Evolutionary conservation across 2,113 vertebrate species (phyloP).

Genomic region (Gallinago media): DNA sequence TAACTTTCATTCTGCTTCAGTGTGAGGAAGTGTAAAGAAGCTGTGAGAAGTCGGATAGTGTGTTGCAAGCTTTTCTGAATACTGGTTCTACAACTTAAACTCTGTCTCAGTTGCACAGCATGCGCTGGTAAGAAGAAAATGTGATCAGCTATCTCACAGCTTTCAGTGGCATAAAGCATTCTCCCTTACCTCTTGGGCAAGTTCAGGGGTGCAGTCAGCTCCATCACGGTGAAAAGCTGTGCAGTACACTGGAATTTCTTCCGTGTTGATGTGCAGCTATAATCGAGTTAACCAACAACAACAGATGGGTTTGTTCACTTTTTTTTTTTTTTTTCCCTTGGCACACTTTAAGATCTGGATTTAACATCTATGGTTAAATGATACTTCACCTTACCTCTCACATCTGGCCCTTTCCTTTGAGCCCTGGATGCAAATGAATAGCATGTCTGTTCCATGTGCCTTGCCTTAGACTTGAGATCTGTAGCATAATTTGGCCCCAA

Average conservation of each 20-base stretch:
- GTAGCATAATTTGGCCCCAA: background rate
- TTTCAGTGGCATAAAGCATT: background rate
- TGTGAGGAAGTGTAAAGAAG: background rate
- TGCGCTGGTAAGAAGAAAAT: background rate
- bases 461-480: background rate
- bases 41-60: background rate
- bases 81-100: background rate
- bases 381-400: conserved; percentile 32
- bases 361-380: conserved; percentile 23
- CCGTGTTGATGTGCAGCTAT: background rate
- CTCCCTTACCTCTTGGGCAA: background rate
- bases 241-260: background rate
- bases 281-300: background rate
- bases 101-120: background rate
- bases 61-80: background rate
- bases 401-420: conserved; percentile 27
- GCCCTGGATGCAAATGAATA: conserved; percentile 24
- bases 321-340: background rate
- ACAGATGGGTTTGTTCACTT: conserved; percentile 30
- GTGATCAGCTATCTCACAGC: rapidly evolving
- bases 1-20: background rate
- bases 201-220: background rate
- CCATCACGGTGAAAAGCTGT: background rate
- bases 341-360: background rate
- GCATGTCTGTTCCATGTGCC: background rate